Evolutionary conservation across 2,113 vertebrate species (phyloP), one percentile per base, ranked within the genome.

Genomic region (Pleuronectes platessa): DNA sequence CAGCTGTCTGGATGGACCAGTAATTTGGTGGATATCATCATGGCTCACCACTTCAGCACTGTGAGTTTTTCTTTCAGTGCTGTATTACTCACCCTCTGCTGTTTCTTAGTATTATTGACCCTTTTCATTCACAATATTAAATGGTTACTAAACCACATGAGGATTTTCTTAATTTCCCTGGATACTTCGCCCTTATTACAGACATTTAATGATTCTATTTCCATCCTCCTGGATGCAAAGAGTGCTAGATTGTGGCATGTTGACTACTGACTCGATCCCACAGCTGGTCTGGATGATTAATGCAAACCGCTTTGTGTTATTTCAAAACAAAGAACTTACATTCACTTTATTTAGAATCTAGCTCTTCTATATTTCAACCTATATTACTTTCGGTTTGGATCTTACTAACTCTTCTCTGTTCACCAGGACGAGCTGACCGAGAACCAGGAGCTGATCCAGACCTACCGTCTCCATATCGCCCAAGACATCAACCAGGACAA

Each of bases 401-500:
- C 24, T 49, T 13, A n/a, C 40, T 4, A 18, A 61, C 17, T 68
- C 13, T 55, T 15, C 2, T 76, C 15, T 62, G 1, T 58, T 71
- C 21, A n/a, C 2, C 90, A 99, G 98, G 97, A 99, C 60, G 98
- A 99, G 77, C 93, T 98, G 68, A 96, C 97, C 13, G 97, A 97
- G 58, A 99, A 98, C 92, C 90, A 95, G 87, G 97, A 99, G 87
- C 92, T 99, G 89, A 97, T 98, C 90, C 98, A 99, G 90, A 98
- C 97, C 1, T 99, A 98, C 92, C 95, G 97, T 79, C 95, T 97
- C 66, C 98, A 99, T 82, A 97, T 99, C 0, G 94, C 96, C 0
- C 97, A 99, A 82, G 98, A 99, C 87, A 99, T 99, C 89, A 99
- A 99, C 93, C 97, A 98, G 83, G 96, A 99, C 71, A 99, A 99